phyloP scores from a whole-genome alignment of 2,113 vertebrate genomes.

The Corythornis vintsioides region DNA sequence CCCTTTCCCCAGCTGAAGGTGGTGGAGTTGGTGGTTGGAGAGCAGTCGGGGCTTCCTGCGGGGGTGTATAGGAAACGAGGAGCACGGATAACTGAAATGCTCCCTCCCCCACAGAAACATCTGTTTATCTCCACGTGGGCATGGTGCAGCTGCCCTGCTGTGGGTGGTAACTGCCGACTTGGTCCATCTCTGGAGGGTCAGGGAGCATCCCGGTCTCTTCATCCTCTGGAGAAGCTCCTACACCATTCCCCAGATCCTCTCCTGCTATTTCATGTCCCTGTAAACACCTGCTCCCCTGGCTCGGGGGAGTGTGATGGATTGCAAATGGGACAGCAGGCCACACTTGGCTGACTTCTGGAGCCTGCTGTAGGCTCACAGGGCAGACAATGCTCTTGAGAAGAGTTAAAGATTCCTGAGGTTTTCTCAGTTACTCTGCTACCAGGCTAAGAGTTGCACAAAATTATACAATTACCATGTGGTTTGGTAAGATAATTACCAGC shows the following conservation, averaged over 20 bases:
- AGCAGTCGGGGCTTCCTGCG: fast-evolving
- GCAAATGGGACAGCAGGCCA: fast-evolving
- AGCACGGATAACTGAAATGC: background rate
- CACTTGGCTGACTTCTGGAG: background rate
- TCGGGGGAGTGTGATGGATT: fast-evolving
- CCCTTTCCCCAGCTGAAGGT: fast-evolving
- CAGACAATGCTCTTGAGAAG: background rate
- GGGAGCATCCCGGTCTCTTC: background rate
- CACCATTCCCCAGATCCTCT: background rate
- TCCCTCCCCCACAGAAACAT: fast-evolving
- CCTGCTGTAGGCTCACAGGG: background rate
- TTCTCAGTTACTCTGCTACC: background rate
- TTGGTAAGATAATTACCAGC: background rate
- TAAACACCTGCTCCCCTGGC: background rate
- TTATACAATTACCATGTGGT: background rate
- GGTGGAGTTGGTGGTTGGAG: fast-evolving
- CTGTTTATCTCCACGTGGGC: fast-evolving
- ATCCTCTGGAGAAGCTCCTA: fast-evolving
- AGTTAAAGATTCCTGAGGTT: background rate
- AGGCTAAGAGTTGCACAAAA: background rate
- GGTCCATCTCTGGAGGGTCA: background rate
- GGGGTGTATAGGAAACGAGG: fast-evolving
- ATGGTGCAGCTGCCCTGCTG: fast-evolving
- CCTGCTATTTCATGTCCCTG: fast-evolving
- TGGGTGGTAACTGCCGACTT: background rate